These are phyloP conservation scores for Drosophila pseudotakahashii DNA, from an alignment of 2,888 invertebrate genomes.

Conservation along the genomic window DNA sequence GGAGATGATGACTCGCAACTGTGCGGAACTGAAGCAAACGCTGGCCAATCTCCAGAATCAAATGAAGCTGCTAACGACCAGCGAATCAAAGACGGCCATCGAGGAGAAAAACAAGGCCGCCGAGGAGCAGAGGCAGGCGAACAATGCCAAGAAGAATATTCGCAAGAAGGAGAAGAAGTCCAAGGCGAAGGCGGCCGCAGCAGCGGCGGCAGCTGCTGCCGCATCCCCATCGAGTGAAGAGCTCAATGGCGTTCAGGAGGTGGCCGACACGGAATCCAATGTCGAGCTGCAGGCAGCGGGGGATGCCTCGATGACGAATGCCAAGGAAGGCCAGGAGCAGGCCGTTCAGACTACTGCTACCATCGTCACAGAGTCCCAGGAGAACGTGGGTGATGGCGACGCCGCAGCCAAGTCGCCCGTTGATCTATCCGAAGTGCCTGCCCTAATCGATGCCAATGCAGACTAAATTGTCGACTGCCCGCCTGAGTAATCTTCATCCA, in stretches of 20 bases:
- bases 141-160: slow-evolving; percentile 52
- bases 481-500: slow-evolving; percentile 16
- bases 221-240: slow-evolving; percentile 9
- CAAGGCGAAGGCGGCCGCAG: slow-evolving; percentile 73
- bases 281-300: slow-evolving; percentile 33
- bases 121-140: slow-evolving; percentile 9
- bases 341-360: not conserved
- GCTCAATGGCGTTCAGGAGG: slow-evolving; percentile 1
- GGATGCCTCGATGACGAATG: slow-evolving; percentile 11
- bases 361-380: slow-evolving; percentile 16
- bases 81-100: slow-evolving; percentile 57
- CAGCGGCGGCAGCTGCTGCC: slow-evolving; percentile 46
- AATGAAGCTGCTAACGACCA: slow-evolving; percentile 83
- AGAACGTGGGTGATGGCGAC: slow-evolving; percentile 8
- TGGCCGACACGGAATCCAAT: not conserved
- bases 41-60: slow-evolving; percentile 87
- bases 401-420: not conserved
- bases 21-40: slow-evolving; percentile 86
- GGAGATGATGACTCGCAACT: slow-evolving; percentile 87
- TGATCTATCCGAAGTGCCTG: slow-evolving; percentile 56
- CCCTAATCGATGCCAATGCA: slow-evolving; percentile 47
- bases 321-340: slow-evolving; percentile 11
- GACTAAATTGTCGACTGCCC: slow-evolving; percentile 46
- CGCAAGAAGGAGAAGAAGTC: slow-evolving; percentile 69
- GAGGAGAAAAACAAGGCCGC: slow-evolving; percentile 46